Conservation (phyloP, 30 jellyfish, hydroid and myxozoan species). For the Cassiopea xamachana region DNA sequence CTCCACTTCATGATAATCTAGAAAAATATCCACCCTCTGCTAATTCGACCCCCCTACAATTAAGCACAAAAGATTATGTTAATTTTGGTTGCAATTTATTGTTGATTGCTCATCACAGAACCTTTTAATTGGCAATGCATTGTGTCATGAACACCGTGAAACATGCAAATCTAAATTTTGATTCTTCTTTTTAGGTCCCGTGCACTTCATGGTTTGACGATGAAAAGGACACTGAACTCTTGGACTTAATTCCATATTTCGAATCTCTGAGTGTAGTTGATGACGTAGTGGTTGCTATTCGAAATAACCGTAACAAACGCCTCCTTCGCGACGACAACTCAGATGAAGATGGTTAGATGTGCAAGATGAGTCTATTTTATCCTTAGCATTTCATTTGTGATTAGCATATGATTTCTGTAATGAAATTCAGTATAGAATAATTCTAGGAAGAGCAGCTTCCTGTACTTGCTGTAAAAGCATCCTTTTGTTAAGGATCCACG, state of each 20-base stretch:
- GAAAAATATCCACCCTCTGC: no score
- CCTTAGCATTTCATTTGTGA: constrained; percentile 10
- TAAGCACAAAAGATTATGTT: no score
- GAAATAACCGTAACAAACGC: constrained; percentile 81
- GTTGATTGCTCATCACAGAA: no score
- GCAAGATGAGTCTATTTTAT: constrained; percentile 11
- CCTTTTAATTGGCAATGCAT: no score
- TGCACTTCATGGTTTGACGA: constrained; percentile 97
- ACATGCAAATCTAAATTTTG: neutral
- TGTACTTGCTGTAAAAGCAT: constrained; percentile 10
- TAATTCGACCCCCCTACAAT: no score
- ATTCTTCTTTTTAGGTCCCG: constrained; percentile 77
- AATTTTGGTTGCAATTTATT: no score
- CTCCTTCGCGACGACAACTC: constrained; percentile 13
- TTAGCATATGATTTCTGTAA: constrained; percentile 25
- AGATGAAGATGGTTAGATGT: constrained; percentile 50
- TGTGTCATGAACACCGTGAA: no score
- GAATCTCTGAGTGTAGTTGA: constrained; percentile 82
- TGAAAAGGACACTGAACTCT: constrained; percentile 82
- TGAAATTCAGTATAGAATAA: constrained; percentile 12
- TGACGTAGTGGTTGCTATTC: constrained; percentile 84
- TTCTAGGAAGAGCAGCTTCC: constrained; percentile 6
- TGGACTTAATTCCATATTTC: constrained; percentile 88
- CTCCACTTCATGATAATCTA: no score
- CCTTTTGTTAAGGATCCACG: neutral